Conservation (phyloP, 2,113 vertebrate genomes). For the Procavia capensis region DNA sequence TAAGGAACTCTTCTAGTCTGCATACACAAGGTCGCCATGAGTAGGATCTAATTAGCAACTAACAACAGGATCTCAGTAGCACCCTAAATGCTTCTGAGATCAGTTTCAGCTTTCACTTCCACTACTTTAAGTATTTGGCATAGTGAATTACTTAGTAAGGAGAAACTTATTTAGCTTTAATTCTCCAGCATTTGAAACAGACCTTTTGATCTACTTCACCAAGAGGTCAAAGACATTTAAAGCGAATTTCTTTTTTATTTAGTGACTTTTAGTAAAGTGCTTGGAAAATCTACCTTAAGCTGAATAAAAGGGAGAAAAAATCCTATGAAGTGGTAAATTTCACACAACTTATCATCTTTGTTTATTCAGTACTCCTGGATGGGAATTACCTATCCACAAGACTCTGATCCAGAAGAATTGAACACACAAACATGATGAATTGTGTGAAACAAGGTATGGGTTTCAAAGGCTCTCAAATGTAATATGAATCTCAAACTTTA, state of each 20-base stretch:
- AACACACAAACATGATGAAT: no score
- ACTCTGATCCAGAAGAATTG: no score
- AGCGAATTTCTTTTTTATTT: not conserved
- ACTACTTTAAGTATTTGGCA: not conserved
- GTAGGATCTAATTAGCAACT: not conserved
- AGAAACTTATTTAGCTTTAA: not conserved
- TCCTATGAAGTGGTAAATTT: not conserved
- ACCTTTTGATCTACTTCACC: not conserved
- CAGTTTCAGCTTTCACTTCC: not conserved
- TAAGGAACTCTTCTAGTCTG: not conserved
- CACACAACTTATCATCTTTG: not conserved
- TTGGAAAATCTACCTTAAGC: not conserved
- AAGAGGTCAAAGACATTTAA: not conserved
- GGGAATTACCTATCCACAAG: not conserved
- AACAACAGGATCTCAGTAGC: not conserved
- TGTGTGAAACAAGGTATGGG: not conserved
- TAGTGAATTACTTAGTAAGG: not conserved
- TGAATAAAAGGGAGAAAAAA: conserved; percentile 6
- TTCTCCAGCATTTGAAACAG: not conserved
- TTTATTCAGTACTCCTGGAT: not conserved
- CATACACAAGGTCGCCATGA: not conserved
- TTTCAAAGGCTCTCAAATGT: not conserved
- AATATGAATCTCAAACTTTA: not conserved
- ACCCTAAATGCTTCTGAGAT: not conserved
- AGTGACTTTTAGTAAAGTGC: not conserved